Evolutionary conservation across 2,888 invertebrate species (phyloP).

Genomic region (Perithous albicinctus): DNA sequence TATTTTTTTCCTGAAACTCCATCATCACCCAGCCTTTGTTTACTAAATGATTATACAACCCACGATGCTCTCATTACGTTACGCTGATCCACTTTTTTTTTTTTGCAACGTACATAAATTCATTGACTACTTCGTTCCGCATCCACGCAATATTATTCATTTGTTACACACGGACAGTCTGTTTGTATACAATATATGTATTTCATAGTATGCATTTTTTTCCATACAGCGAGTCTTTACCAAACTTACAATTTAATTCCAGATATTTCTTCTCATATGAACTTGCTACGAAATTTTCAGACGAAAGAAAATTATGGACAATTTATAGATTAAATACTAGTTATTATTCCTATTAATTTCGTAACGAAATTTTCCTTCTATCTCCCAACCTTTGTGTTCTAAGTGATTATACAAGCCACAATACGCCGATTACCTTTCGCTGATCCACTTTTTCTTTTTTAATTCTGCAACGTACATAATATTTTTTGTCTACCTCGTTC

Average conservation of each 20-base stretch:
- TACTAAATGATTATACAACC: too few species aligned
- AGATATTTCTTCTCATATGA: neutral
- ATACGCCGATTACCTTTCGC: neutral
- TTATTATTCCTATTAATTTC: neutral
- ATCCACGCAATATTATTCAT: too few species aligned
- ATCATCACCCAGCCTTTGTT: too few species aligned
- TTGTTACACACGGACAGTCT: too few species aligned
- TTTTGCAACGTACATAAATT: too few species aligned
- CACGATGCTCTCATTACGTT: too few species aligned
- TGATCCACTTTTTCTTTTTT: constrained; percentile 17
- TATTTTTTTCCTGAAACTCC: too few species aligned
- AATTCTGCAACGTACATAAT: neutral
- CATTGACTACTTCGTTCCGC: too few species aligned
- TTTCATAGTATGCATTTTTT: too few species aligned
- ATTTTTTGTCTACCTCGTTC: neutral
- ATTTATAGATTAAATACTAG: neutral
- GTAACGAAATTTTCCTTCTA: neutral
- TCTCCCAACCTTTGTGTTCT: neutral
- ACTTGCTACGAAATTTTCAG: neutral
- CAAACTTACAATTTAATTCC: neutral
- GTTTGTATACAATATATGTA: too few species aligned
- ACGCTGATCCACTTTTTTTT: too few species aligned
- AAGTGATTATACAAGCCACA: neutral
- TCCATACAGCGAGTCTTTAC: too few species aligned
- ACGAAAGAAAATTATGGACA: neutral